These are phyloP conservation scores for Catocala nupta DNA, from an alignment of 2,888 invertebrate genomes.

Conservation along the genomic window DNA sequence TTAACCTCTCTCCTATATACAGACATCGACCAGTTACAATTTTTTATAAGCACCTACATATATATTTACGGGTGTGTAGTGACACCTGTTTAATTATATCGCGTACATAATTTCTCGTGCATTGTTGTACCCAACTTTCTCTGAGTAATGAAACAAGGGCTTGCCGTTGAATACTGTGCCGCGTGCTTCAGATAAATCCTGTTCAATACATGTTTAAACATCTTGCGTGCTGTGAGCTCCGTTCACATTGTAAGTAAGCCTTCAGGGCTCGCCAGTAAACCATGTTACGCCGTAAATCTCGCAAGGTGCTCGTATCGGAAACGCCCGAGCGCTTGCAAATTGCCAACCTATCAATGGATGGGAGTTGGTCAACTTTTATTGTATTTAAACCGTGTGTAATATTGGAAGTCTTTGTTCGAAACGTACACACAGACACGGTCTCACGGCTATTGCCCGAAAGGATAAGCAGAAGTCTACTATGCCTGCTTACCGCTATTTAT, in stretches of 20 bases:
- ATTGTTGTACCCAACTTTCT: conserved; percentile 23
- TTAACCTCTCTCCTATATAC: no score
- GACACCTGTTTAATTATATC: conserved; percentile 8
- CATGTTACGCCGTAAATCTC: conserved; percentile 47
- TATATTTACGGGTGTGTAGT: neutral
- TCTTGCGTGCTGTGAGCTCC: conserved; percentile 46
- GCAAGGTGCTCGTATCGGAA: conserved; percentile 38
- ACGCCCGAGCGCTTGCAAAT: conserved; percentile 40
- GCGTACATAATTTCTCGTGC: conserved; percentile 13
- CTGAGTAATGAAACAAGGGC: conserved; percentile 24
- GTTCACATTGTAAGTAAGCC: conserved; percentile 51
- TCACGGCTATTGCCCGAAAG: no score
- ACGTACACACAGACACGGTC: no score
- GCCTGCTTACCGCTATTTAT: no score
- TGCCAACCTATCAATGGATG: conserved; percentile 38
- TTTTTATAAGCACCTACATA: no score
- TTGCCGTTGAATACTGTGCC: conserved; percentile 25
- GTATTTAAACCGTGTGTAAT: conserved; percentile 17
- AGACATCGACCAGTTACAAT: no score
- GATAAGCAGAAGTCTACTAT: no score
- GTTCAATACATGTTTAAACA: conserved; percentile 48
- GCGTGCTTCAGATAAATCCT: conserved; percentile 39
- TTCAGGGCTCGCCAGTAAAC: conserved; percentile 45
- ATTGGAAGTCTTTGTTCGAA: conserved; percentile 1
- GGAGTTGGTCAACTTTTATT: conserved; percentile 40